phyloP scores from a whole-genome alignment of 2,888 invertebrate species.

The Nasonovia ribisnigri region DNA sequence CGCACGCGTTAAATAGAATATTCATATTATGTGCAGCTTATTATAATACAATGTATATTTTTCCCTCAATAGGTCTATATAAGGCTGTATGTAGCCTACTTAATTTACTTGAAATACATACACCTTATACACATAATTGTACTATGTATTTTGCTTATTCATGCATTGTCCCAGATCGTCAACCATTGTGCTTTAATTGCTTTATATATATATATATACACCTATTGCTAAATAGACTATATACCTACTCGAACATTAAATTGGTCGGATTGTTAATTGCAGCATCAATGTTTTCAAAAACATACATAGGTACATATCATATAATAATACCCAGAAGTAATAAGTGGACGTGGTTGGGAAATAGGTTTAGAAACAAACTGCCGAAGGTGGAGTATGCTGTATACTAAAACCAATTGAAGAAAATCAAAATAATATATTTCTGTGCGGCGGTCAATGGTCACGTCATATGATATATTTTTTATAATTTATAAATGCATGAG shows the following conservation, averaged over 20 bases:
- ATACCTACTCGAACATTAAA: neutral
- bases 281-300: neutral
- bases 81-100: neutral
- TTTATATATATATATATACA: too few species aligned
- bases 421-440: neutral
- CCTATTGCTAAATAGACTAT: neutral
- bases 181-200: neutral
- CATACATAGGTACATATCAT: too few species aligned
- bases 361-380: neutral
- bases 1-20: neutral
- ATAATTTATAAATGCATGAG: neutral
- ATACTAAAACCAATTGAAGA: neutral
- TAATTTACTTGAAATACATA: neutral
- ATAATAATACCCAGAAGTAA: neutral
- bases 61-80: neutral
- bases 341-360: neutral
- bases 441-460: too few species aligned
- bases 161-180: neutral
- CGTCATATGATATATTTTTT: neutral
- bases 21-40: neutral
- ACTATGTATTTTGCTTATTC: neutral
- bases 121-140: neutral
- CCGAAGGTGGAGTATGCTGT: neutral
- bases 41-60: neutral
- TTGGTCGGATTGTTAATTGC: neutral